A percentile compares a stretch with the other conserved stretches of the same genome.
phyloP scores from a whole-genome alignment of 2,797 vertebrate species.

The Malurus splendens region DNA sequence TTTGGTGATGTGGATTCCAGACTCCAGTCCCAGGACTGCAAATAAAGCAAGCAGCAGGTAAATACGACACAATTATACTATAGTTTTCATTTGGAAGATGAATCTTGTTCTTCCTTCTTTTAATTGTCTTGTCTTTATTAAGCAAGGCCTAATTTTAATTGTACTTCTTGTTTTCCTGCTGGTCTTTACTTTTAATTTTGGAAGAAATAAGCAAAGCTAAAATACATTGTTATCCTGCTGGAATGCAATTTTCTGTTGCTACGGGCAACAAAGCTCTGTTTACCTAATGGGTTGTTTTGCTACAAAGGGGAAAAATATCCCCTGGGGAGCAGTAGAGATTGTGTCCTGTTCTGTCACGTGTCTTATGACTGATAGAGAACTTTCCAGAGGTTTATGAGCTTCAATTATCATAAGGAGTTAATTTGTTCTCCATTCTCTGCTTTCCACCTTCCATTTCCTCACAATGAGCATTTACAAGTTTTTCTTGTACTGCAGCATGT shows the following conservation, averaged over 20 bases:
- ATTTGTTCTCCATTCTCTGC: not conserved
- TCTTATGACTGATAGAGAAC: not conserved
- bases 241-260: conserved; percentile 48
- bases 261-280: conserved; percentile 26
- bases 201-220: conserved; percentile 17
- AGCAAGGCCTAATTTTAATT: not conserved
- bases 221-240: not conserved
- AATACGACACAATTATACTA: not conserved
- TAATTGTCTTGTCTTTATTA: not conserved
- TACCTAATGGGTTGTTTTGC: conserved; percentile 45
- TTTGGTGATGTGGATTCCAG: not conserved
- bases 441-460: not conserved
- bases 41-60: not conserved
- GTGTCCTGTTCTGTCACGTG: not conserved
- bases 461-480: not conserved
- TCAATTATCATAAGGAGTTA: not conserved
- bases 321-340: not conserved
- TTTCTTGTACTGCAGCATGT: not conserved
- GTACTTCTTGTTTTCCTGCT: not conserved
- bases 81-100: not conserved
- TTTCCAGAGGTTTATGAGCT: not conserved
- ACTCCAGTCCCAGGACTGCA: not conserved
- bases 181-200: conserved; percentile 19
- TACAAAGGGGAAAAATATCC: conserved; percentile 37
- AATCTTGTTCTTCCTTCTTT: not conserved